Conservation (phyloP, 2,888 invertebrate species). For the Silvanus unidentatus region DNA sequence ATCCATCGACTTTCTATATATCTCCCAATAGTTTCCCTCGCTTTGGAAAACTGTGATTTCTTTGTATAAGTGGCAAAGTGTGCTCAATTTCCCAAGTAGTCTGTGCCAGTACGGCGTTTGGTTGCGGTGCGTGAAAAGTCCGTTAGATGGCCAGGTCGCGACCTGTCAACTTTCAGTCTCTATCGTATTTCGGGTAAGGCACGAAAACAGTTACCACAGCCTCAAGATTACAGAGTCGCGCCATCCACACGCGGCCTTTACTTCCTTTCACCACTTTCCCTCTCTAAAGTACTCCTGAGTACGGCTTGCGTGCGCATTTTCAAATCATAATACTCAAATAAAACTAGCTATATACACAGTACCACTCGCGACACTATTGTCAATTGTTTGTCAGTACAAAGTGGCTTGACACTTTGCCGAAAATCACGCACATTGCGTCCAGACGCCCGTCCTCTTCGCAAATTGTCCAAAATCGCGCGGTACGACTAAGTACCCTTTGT, state of each 20-base stretch:
- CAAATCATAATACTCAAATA: conserved; percentile 20
- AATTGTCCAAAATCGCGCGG: conserved; percentile 3
- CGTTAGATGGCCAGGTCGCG: too few species aligned
- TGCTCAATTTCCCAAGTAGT: too few species aligned
- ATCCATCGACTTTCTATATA: too few species aligned
- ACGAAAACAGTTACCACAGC: not conserved
- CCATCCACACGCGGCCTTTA: conserved; percentile 13
- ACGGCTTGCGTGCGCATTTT: conserved; percentile 3
- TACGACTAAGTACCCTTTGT: too few species aligned
- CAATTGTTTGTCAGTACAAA: conserved; percentile 15
- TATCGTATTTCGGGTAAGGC: not conserved
- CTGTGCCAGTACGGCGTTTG: too few species aligned
- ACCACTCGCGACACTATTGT: conserved; percentile 20
- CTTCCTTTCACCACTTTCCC: conserved; percentile 28
- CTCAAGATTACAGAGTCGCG: not conserved
- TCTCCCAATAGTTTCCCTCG: too few species aligned
- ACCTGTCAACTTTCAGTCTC: too few species aligned
- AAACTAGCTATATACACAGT: conserved; percentile 21
- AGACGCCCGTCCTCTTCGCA: not conserved
- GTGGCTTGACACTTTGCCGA: conserved; percentile 11
- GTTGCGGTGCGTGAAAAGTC: too few species aligned
- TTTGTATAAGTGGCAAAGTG: too few species aligned
- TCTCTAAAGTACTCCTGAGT: conserved; percentile 16
- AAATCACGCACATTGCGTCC: not conserved
- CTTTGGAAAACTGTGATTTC: too few species aligned